phyloP scores from a whole-genome alignment of 2,797 vertebrate genomes.

The Discoglossus pictus region DNA sequence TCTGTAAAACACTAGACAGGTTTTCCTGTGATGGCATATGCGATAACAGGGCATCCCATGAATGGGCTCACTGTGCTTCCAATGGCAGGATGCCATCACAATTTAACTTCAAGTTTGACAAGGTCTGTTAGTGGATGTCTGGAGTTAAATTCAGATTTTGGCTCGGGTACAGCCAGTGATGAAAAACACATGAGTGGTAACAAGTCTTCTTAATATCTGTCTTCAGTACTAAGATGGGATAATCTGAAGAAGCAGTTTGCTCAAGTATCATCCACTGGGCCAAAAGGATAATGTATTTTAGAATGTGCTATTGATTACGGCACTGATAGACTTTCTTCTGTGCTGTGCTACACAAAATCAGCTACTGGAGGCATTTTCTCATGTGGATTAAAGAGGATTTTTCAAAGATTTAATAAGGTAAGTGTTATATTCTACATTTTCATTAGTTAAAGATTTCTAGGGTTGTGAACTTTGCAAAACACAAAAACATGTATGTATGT shows the following conservation, averaged over 20 bases:
- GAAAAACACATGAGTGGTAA: slow-evolving; percentile 89
- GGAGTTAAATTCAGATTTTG: slow-evolving; percentile 82
- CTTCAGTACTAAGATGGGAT: slow-evolving; percentile 78
- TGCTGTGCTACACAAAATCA: slow-evolving; percentile 48
- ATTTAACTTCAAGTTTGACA: slow-evolving; percentile 70
- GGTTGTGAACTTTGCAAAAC: too few relatives aligned
- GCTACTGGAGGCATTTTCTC: slow-evolving; percentile 56
- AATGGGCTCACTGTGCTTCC: slow-evolving; percentile 64
- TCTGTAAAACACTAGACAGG: too few relatives aligned
- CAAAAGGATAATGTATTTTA: slow-evolving; percentile 70
- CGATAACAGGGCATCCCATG: slow-evolving; percentile 61
- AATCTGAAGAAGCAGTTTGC: slow-evolving; percentile 77
- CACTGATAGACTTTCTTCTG: slow-evolving; percentile 35
- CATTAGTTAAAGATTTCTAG: too few relatives aligned
- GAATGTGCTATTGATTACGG: slow-evolving; percentile 55
- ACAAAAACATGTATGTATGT: too few relatives aligned
- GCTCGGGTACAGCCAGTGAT: slow-evolving; percentile 85
- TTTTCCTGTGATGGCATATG: slow-evolving; percentile 47
- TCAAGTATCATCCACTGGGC: slow-evolving; percentile 77
- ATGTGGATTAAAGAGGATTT: slow-evolving; percentile 67
- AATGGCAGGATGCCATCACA: slow-evolving; percentile 69
- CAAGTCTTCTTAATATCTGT: slow-evolving; percentile 78
- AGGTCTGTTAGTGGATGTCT: slow-evolving; percentile 74
- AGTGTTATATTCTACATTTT: slow-evolving; percentile 57
- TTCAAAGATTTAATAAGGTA: slow-evolving; percentile 68